A percentile compares a stretch with the other conserved stretches of the same genome.
These are phyloP conservation scores for Pteria penguin DNA, from an alignment of 2,888 invertebrate species.

Conservation along the genomic window DNA sequence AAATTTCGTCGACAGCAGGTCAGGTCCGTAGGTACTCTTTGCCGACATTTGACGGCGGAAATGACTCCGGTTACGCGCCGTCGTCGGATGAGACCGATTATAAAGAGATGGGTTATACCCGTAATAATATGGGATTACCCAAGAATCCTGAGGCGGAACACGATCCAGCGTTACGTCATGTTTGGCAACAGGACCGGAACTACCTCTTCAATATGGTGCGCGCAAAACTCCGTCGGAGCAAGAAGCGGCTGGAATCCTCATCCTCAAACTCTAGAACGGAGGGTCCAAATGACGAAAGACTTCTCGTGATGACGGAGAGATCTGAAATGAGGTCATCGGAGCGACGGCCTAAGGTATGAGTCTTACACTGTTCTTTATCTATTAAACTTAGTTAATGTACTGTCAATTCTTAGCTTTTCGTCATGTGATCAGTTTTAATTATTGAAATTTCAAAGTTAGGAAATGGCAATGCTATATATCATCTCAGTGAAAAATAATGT, in stretches of 20 bases:
- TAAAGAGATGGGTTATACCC: not conserved
- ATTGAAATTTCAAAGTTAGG: no score
- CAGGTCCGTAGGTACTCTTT: slow-evolving; percentile 5
- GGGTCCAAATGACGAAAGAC: slow-evolving; percentile 47
- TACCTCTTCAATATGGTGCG: slow-evolving; percentile 64
- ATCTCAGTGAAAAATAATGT: no score
- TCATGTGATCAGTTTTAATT: no score
- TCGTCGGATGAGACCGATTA: slow-evolving; percentile 29
- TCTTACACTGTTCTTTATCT: no score
- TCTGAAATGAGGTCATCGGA: not conserved
- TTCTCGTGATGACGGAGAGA: slow-evolving; percentile 40
- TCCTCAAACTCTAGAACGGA: slow-evolving; percentile 44
- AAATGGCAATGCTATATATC: no score
- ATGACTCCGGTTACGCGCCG: slow-evolving; percentile 16
- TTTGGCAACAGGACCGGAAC: slow-evolving; percentile 67
- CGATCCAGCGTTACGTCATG: slow-evolving; percentile 61
- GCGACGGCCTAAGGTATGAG: slow-evolving; percentile 22
- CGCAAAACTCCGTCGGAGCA: slow-evolving; percentile 55
- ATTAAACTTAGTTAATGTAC: no score
- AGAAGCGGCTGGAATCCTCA: slow-evolving; percentile 40
- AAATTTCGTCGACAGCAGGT: not conserved
- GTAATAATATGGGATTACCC: slow-evolving; percentile 8
- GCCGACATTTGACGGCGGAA: slow-evolving; percentile 9
- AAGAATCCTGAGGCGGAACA: slow-evolving; percentile 56
- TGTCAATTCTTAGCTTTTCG: no score